Percentiles rank a stretch among this genome's conserved stretches.
Evolutionary conservation across 2,888 invertebrate species (phyloP).

Genomic region (Calliphora vomitoria): DNA sequence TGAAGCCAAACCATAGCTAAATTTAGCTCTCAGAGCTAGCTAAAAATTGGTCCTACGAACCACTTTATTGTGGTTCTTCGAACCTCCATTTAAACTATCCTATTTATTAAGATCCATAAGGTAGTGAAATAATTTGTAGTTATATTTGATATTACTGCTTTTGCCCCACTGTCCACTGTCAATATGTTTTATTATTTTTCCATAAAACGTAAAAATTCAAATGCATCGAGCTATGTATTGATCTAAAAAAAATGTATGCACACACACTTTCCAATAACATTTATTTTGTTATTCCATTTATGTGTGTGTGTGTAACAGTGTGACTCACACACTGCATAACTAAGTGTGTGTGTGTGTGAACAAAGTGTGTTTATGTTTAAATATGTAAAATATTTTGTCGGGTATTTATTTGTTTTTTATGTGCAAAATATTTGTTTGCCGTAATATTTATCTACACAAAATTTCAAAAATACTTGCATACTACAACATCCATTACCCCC

Average conservation of each 20-base stretch:
- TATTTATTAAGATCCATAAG: too few species aligned
- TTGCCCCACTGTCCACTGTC: conserved; percentile 50
- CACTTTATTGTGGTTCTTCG: too few species aligned
- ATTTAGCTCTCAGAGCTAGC: too few species aligned
- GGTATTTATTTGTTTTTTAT: conserved; percentile 72
- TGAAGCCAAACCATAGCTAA: too few species aligned
- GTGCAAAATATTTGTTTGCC: conserved; percentile 71
- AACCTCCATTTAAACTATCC: too few species aligned
- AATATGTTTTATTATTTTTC: conserved; percentile 46
- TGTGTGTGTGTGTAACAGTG: background rate
- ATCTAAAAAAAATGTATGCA: conserved; percentile 9
- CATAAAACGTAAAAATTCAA: conserved; percentile 55
- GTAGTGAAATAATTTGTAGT: too few species aligned
- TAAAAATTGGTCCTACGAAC: too few species aligned
- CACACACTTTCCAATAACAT: conserved; percentile 25
- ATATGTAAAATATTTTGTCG: conserved; percentile 69
- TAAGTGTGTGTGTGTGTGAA: background rate
- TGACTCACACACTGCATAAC: background rate
- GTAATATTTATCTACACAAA: conserved; percentile 65
- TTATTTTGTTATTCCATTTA: conserved; percentile 48
- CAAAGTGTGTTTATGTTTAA: conserved; percentile 26
- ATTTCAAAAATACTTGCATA: conserved; percentile 32
- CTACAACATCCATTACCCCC: background rate
- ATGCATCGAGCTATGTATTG: conserved; percentile 47
- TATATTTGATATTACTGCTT: too few species aligned